Conservation (phyloP, 2,797 vertebrate species). For the Bradypodion ventrale region DNA sequence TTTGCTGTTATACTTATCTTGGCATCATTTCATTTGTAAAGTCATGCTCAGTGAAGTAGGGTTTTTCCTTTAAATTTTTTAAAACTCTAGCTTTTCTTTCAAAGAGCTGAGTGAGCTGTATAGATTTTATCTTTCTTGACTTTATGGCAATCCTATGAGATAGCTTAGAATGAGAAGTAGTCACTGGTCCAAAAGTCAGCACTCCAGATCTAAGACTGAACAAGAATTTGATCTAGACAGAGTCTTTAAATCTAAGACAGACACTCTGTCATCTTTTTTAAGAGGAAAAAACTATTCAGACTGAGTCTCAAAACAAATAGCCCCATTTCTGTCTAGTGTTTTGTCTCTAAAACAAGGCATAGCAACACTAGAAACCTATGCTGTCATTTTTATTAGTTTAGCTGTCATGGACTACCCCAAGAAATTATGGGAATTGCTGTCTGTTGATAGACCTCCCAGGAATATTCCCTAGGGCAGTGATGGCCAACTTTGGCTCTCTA, state of each 20-base stretch:
- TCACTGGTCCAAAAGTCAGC: background rate
- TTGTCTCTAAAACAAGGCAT: background rate
- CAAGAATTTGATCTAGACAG: background rate
- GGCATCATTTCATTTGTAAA: background rate
- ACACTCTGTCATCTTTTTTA: background rate
- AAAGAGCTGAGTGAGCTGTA: background rate
- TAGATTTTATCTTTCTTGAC: too few species aligned
- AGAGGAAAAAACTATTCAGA: background rate
- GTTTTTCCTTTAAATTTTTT: background rate
- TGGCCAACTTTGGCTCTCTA: too few species aligned
- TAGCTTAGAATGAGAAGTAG: too few species aligned
- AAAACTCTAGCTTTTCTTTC: background rate
- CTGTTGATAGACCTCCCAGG: background rate
- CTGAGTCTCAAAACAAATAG: background rate
- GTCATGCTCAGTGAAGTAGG: background rate
- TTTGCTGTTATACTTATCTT: background rate
- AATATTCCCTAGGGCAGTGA: too few species aligned
- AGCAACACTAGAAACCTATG: background rate
- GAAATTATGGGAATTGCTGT: background rate
- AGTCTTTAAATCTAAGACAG: background rate
- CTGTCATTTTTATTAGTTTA: background rate
- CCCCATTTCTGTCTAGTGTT: background rate
- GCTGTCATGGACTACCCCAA: background rate
- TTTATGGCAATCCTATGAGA: too few species aligned
- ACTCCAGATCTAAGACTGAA: background rate